A percentile compares a stretch with the other conserved stretches of the same genome.
These are phyloP conservation scores for Syrista parreyssii DNA, from an alignment of 2,888 invertebrate genomes.

Conservation along the genomic window DNA sequence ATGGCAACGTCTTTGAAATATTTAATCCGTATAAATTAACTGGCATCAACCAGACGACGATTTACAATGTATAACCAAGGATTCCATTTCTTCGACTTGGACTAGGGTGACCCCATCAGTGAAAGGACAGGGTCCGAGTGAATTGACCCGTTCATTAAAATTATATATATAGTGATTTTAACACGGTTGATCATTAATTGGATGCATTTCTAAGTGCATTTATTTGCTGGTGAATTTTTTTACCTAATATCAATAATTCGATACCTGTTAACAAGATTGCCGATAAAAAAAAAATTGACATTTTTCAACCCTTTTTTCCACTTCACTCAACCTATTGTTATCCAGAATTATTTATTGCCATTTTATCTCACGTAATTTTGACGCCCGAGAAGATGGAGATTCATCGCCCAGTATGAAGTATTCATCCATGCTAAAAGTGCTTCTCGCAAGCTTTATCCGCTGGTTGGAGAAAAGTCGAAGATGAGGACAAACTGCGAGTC, in stretches of 20 bases:
- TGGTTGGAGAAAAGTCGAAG: not conserved
- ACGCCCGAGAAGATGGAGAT: not conserved
- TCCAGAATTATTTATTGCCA: not conserved
- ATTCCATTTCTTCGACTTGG: not conserved
- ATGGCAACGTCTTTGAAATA: not conserved
- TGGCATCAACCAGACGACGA: not conserved
- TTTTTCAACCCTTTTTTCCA: not conserved
- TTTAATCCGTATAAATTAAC: not conserved
- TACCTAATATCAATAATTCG: not conserved
- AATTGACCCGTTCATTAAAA: too few relatives aligned
- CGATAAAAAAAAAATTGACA: not conserved
- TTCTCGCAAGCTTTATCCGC: not conserved
- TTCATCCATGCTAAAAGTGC: not conserved
- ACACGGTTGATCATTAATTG: too few relatives aligned
- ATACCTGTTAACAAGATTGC: not conserved
- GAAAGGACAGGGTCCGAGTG: too few relatives aligned
- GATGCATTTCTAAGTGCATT: too few relatives aligned
- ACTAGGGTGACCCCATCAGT: too few relatives aligned
- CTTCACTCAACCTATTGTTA: not conserved
- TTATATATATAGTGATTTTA: too few relatives aligned
- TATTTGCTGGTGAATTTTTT: too few relatives aligned
- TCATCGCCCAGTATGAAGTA: too few relatives aligned
- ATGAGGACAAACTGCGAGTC: not conserved
- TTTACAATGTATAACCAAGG: not conserved
- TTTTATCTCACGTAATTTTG: not conserved